Conservation (phyloP, 1,140 invertebrate genomes). For the Tetramorium alpestre region DNA sequence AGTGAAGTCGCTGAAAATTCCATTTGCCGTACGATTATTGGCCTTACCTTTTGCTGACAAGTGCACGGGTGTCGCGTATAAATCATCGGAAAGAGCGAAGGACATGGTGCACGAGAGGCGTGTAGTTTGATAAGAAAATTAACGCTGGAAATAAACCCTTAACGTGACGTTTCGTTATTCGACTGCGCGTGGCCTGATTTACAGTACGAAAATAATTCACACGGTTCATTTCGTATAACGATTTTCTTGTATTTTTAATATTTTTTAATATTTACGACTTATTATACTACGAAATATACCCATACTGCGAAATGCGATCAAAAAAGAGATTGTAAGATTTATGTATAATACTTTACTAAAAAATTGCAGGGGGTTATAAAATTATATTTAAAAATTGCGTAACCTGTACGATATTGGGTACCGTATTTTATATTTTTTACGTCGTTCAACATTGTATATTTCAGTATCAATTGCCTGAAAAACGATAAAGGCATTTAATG, state of each 20-base stretch:
- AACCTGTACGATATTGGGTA: background rate
- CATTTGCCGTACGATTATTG: slow-evolving; percentile 37
- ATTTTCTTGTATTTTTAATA: background rate
- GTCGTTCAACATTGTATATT: background rate
- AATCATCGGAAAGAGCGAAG: slow-evolving; percentile 17
- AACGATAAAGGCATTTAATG: background rate
- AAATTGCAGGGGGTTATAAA: background rate
- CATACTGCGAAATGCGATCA: too few species aligned
- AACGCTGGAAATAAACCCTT: background rate
- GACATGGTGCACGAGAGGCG: background rate
- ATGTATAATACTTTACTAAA: background rate
- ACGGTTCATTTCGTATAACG: background rate
- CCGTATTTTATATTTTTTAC: background rate
- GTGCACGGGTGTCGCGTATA: slow-evolving; percentile 32
- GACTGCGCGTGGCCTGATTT: background rate
- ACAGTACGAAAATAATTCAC: background rate
- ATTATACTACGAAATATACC: background rate
- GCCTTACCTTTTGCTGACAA: slow-evolving; percentile 41
- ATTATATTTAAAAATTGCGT: background rate
- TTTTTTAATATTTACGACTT: background rate
- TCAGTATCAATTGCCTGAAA: background rate
- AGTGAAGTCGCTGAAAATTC: slow-evolving; percentile 35
- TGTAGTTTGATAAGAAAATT: slow-evolving; percentile 25
- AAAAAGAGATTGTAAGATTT: background rate
- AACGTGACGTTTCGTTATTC: slow-evolving; percentile 1